Conservation (phyloP, 1,140 invertebrate species). For the Halesus radiatus region DNA sequence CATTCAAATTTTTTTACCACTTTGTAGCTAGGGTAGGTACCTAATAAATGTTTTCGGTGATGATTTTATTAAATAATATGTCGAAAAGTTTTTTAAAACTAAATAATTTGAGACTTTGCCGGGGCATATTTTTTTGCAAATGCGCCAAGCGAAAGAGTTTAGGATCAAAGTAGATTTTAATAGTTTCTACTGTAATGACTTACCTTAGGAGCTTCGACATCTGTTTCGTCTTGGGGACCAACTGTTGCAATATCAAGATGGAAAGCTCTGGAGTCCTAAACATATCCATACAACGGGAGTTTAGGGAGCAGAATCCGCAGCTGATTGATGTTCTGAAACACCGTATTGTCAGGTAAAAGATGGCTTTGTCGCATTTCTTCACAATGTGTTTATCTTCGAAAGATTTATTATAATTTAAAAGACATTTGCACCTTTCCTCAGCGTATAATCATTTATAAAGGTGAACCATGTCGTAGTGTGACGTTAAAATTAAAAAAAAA, state of each 20-base stretch:
- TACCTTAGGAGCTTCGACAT: slow-evolving; percentile 11
- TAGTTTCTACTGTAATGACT: not conserved
- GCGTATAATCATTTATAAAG: too few relatives aligned
- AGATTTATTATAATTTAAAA: too few relatives aligned
- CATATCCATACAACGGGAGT: not conserved
- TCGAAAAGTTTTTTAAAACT: too few relatives aligned
- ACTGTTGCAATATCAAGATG: slow-evolving; percentile 10
- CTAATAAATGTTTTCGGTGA: too few relatives aligned
- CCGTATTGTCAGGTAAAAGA: not conserved
- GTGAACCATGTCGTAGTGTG: too few relatives aligned
- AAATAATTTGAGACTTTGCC: too few relatives aligned
- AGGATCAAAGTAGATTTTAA: not conserved
- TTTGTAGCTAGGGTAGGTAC: too few relatives aligned
- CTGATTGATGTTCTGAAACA: not conserved
- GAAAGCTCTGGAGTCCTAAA: not conserved
- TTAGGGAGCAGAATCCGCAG: not conserved
- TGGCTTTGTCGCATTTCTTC: not conserved
- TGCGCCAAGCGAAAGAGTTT: not conserved
- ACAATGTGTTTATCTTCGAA: too few relatives aligned
- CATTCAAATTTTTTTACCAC: too few relatives aligned
- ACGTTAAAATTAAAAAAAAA: too few relatives aligned
- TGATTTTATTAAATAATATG: too few relatives aligned
- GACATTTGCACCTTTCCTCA: too few relatives aligned
- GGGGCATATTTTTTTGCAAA: not conserved
- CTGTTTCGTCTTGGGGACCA: slow-evolving; percentile 20